Evolutionary conservation across 2,113 vertebrate genomes (phyloP).

Genomic region (Festucalex cinctus): DNA sequence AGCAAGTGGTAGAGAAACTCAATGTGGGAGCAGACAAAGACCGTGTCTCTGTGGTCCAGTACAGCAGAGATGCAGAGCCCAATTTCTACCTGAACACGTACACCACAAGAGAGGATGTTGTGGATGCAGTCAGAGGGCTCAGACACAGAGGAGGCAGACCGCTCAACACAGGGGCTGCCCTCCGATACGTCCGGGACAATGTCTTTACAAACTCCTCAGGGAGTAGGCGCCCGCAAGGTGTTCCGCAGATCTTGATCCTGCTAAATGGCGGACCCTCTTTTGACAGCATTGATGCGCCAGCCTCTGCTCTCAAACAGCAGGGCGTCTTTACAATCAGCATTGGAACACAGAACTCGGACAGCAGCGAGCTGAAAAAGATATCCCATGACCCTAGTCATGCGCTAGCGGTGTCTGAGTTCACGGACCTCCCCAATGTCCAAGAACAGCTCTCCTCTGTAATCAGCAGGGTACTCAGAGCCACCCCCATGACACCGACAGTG

Average conservation of each 20-base stretch:
- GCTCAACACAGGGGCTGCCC: conserved; percentile 51
- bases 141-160: conserved; percentile 50
- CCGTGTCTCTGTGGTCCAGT: conserved; percentile 53
- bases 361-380: conserved; percentile 41
- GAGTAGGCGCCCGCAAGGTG: conserved; percentile 73
- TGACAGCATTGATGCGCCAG: conserved; percentile 47
- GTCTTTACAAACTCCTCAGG: conserved; percentile 76
- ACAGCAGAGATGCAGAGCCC: conserved; percentile 47
- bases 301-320: conserved; percentile 45
- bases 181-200: conserved; percentile 44
- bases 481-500: conserved; percentile 14
- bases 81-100: conserved; percentile 52
- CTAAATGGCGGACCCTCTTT: conserved; percentile 48
- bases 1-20: conserved; percentile 44
- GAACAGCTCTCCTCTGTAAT: conserved; percentile 34
- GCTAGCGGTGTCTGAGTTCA: conserved; percentile 46
- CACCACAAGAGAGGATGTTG: conserved; percentile 21
- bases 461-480: conserved; percentile 2
- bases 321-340: conserved; percentile 36
- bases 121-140: conserved; percentile 29
- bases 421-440: conserved; percentile 38
- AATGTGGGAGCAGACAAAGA: conserved; percentile 40
- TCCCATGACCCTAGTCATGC: conserved; percentile 37
- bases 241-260: conserved; percentile 73
- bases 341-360: conserved; percentile 41